These are phyloP conservation scores for Sminthurinus signatus DNA, from an alignment of 1,140 invertebrate genomes.

Conservation along the genomic window DNA sequence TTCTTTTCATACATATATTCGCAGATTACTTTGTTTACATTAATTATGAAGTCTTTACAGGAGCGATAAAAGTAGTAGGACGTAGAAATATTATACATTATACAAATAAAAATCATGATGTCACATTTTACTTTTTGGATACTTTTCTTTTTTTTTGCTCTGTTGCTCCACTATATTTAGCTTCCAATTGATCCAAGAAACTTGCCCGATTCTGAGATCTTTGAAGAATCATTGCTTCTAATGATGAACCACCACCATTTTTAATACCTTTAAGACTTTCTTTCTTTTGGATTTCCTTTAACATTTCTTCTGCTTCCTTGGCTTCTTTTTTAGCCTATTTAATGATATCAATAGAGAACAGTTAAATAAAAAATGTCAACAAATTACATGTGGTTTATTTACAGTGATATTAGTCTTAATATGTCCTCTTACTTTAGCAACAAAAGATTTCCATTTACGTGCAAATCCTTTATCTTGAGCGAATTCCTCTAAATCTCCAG, in stretches of 20 bases:
- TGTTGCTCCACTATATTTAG: not conserved
- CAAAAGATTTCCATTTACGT: not conserved
- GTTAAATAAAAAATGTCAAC: not conserved
- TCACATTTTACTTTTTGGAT: too few relatives aligned
- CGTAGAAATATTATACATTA: too few relatives aligned
- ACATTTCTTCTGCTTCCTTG: constrained; percentile 3
- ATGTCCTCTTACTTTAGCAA: not conserved
- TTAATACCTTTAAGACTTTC: not conserved
- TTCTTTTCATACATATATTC: too few relatives aligned
- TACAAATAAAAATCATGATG: too few relatives aligned
- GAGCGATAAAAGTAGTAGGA: too few relatives aligned
- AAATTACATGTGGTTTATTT: not conserved
- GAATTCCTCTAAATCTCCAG: not conserved
- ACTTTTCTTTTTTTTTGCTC: not conserved
- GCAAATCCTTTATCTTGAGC: not conserved
- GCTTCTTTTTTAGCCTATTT: constrained; percentile 5
- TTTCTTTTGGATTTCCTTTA: not conserved
- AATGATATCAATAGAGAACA: not conserved
- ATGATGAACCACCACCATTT: not conserved
- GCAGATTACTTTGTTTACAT: too few relatives aligned
- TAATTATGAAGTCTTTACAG: too few relatives aligned
- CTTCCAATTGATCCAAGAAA: constrained; percentile 3
- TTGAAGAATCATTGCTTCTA: not conserved
- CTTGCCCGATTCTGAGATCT: not conserved
- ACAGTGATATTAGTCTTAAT: not conserved